Evolutionary conservation across 1,140 invertebrate genomes (phyloP).

Genomic region (Piezodorus guildinii): DNA sequence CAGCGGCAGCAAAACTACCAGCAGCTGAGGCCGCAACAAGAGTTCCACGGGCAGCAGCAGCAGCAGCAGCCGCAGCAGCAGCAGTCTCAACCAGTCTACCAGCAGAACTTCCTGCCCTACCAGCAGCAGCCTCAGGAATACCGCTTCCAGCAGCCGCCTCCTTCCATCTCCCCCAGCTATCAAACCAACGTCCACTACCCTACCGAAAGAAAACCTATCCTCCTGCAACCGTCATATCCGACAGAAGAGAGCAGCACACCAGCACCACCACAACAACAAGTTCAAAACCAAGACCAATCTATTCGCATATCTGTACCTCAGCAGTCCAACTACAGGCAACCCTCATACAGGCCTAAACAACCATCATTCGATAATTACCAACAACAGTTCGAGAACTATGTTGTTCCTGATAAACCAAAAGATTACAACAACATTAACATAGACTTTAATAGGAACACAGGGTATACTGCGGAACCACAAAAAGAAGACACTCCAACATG

Average conservation of each 20-base stretch:
- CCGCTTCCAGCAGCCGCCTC: background rate
- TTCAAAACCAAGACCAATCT: background rate
- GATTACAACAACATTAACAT: constrained; percentile 28
- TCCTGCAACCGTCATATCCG: constrained; percentile 8
- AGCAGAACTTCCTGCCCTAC: background rate
- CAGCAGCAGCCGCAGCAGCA: constrained; percentile 4
- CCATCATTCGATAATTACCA: constrained; percentile 17
- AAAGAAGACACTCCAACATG: constrained; percentile 31
- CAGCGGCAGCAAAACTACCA: constrained; percentile 6
- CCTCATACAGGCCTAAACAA: constrained; percentile 19
- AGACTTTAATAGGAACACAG: constrained; percentile 24
- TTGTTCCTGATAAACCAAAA: constrained; percentile 29
- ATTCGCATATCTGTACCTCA: background rate
- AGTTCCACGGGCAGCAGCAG: background rate
- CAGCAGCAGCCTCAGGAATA: constrained; percentile 1
- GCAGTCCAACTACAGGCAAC: constrained; percentile 27
- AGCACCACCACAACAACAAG: constrained; percentile 29
- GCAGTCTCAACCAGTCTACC: background rate
- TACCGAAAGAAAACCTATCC: constrained; percentile 24
- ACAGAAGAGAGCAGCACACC: constrained; percentile 16
- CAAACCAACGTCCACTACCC: constrained; percentile 22
- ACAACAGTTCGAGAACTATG: constrained; percentile 27
- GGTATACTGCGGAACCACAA: constrained; percentile 33
- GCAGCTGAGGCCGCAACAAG: background rate
- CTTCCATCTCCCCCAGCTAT: constrained; percentile 27